phyloP scores from a whole-genome alignment of 2,113 vertebrate species.

The Poeciliopsis retropinna region DNA sequence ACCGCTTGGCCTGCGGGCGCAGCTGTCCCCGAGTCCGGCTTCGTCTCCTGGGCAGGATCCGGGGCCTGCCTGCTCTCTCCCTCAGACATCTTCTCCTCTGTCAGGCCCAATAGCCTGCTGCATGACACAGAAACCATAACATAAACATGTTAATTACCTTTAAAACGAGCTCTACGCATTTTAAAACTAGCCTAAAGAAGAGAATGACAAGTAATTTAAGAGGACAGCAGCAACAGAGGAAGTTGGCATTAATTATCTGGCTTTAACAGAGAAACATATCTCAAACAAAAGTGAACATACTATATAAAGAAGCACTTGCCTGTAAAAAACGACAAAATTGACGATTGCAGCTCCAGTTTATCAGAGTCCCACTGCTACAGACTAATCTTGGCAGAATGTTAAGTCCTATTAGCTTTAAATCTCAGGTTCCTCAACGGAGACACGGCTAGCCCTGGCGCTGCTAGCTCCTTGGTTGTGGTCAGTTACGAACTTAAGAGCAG shows the following conservation, averaged over 20 bases:
- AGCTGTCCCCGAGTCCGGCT: conserved; percentile 68
- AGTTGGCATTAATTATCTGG: not conserved
- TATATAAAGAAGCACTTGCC: conserved; percentile 38
- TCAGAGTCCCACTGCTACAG: conserved; percentile 14
- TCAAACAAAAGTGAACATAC: not conserved
- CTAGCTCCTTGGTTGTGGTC: conserved; percentile 32
- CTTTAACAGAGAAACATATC: not conserved
- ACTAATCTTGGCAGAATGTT: not conserved
- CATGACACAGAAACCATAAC: not conserved
- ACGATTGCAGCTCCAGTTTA: conserved; percentile 66
- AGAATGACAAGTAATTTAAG: not conserved
- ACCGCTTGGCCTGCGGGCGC: conserved; percentile 78
- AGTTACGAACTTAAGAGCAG: not conserved
- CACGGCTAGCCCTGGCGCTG: conserved; percentile 36
- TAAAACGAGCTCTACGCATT: not conserved
- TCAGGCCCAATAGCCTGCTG: conserved; percentile 64
- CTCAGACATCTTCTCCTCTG: conserved; percentile 75
- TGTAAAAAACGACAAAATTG: conserved; percentile 34
- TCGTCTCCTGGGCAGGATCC: conserved; percentile 71
- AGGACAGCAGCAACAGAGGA: not conserved
- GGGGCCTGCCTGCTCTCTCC: conserved; percentile 76
- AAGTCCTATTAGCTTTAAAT: conserved; percentile 20
- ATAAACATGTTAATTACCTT: not conserved
- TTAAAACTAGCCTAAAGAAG: not conserved
- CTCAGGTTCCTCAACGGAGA: conserved; percentile 16